Evolutionary conservation across 2,888 invertebrate species (phyloP).

Genomic region (Scelioninae gen. 1): DNA sequence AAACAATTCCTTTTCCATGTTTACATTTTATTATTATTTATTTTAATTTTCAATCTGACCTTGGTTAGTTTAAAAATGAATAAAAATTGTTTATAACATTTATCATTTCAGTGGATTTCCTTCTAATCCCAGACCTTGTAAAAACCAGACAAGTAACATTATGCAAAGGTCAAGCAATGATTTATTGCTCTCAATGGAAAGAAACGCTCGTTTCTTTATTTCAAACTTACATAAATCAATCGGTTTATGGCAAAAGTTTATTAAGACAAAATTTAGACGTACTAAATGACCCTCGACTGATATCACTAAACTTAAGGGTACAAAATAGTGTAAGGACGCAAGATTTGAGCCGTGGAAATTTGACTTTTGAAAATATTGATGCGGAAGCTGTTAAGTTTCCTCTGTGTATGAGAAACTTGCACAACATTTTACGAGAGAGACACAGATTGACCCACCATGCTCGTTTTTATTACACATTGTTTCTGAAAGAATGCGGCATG

Average conservation of each 20-base stretch:
- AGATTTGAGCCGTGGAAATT: slow-evolving; percentile 65
- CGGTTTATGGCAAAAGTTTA: slow-evolving; percentile 69
- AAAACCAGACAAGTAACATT: slow-evolving; percentile 86
- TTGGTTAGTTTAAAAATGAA: no score
- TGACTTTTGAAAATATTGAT: slow-evolving; percentile 84
- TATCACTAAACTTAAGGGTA: slow-evolving; percentile 74
- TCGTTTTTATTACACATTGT: slow-evolving; percentile 88
- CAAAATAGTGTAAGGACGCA: slow-evolving; percentile 67
- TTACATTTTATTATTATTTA: no score
- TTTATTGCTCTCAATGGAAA: slow-evolving; percentile 87
- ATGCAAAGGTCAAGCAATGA: slow-evolving; percentile 85
- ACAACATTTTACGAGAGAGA: slow-evolving; percentile 85
- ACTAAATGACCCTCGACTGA: slow-evolving; percentile 76
- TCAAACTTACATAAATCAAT: slow-evolving; percentile 82
- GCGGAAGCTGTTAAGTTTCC: slow-evolving; percentile 85
- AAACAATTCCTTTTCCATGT: no score
- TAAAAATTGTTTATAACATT: no score
- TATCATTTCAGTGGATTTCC: slow-evolving; percentile 85
- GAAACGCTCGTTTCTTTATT: slow-evolving; percentile 85
- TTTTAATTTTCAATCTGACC: no score
- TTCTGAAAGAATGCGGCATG: slow-evolving; percentile 90
- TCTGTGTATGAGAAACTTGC: slow-evolving; percentile 88
- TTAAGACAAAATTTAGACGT: slow-evolving; percentile 56
- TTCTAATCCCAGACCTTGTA: slow-evolving; percentile 86
- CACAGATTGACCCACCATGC: slow-evolving; percentile 88